These are phyloP conservation scores for Drosophila chauvacae DNA, from an alignment of 1,140 invertebrate genomes.

Conservation along the genomic window DNA sequence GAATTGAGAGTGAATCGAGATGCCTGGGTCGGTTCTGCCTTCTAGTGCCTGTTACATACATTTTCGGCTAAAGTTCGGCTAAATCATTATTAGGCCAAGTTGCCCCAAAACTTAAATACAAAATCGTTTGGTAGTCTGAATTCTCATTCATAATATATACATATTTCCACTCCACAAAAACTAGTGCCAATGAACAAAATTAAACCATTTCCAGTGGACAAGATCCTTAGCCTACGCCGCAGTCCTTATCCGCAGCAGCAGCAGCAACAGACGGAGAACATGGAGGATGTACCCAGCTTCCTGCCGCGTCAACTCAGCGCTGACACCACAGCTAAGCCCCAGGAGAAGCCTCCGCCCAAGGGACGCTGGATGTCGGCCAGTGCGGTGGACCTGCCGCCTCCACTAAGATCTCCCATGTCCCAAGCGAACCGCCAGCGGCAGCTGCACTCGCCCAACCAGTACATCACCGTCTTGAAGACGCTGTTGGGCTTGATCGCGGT, in stretches of 20 bases:
- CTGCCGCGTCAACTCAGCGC: slow-evolving; percentile 15
- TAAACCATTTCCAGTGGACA: slow-evolving; percentile 22
- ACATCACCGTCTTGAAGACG: slow-evolving; percentile 16
- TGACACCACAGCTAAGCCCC: background rate
- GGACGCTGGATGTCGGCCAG: slow-evolving; percentile 10
- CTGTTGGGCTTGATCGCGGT: slow-evolving; percentile 11
- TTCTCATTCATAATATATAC: too few species aligned
- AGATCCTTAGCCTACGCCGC: slow-evolving; percentile 38
- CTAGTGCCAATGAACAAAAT: slow-evolving; percentile 17
- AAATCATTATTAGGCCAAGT: background rate
- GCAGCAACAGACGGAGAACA: slow-evolving; percentile 7
- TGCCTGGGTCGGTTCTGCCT: background rate
- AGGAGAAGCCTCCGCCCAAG: background rate
- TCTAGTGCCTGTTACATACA: too few species aligned
- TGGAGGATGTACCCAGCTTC: slow-evolving; percentile 25
- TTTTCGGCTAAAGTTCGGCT: background rate
- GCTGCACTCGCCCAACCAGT: slow-evolving; percentile 1
- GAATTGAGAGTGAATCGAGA: background rate
- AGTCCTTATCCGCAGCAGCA: slow-evolving; percentile 19
- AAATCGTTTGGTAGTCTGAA: background rate
- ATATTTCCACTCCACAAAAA: background rate
- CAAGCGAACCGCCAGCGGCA: slow-evolving; percentile 9
- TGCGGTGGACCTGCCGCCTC: slow-evolving; percentile 29
- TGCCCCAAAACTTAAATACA: background rate
- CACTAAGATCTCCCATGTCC: slow-evolving; percentile 25